A percentile compares a stretch with the other conserved stretches of the same genome.
Conservation (phyloP, 2,797 vertebrate genomes). For the Enteromius paludinosus region DNA sequence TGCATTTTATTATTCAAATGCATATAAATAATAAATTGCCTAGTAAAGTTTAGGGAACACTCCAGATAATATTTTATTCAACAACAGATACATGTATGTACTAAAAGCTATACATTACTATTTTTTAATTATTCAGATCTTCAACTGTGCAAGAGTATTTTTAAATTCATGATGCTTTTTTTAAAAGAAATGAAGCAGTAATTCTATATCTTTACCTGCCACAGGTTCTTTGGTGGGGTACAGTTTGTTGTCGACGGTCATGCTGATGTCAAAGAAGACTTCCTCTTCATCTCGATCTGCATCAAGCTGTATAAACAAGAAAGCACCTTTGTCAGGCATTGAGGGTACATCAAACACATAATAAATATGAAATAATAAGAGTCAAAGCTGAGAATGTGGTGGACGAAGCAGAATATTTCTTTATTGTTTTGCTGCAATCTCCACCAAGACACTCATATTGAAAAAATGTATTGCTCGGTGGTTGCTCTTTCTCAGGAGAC, state of each 20-base stretch:
- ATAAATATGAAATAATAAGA: no score
- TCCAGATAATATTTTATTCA: background rate
- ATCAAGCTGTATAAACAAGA: constrained; percentile 82
- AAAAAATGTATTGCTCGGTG: no score
- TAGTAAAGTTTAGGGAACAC: background rate
- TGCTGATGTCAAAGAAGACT: constrained; percentile 93
- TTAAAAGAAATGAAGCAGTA: background rate
- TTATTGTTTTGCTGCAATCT: no score
- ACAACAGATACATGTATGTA: background rate
- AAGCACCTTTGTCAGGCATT: background rate
- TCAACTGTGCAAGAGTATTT: background rate
- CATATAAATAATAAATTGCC: background rate
- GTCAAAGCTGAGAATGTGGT: no score
- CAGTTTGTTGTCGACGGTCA: constrained; percentile 91
- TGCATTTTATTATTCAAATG: background rate
- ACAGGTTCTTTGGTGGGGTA: constrained; percentile 87
- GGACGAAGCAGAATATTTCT: no score
- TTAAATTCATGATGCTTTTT: no score
- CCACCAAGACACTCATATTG: no score
- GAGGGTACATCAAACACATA: background rate
- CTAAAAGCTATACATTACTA: background rate
- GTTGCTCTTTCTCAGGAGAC: no score
- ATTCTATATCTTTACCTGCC: constrained; percentile 80
- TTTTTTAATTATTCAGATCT: background rate
- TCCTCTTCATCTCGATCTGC: constrained; percentile 95